Conservation (phyloP, 2,113 vertebrate genomes). For the Pseudorhombus dupliciocellatus region DNA sequence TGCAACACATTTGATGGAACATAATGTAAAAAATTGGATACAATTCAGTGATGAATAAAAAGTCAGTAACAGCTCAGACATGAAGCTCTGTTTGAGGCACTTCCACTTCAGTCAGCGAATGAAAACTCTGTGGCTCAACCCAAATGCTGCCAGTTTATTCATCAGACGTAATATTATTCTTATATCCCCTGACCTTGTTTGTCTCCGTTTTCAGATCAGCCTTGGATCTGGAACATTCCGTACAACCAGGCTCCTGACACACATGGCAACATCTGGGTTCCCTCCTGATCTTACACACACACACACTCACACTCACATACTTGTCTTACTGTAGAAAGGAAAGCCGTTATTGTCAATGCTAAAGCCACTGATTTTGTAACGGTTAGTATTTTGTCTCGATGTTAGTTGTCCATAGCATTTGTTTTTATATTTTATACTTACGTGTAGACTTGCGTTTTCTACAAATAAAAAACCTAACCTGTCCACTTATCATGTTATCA, state of each 20-base stretch:
- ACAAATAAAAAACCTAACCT: constrained; percentile 29
- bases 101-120: not conserved
- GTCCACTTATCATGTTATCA: not conserved
- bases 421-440: constrained; percentile 49
- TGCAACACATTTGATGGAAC: not conserved
- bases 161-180: not conserved
- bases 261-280: constrained; percentile 96
- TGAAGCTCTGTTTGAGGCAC: not conserved
- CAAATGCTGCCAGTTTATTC: not conserved
- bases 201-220: constrained; percentile 84
- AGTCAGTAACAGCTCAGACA: not conserved
- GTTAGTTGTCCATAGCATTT: constrained; percentile 34
- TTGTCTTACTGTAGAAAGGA: constrained; percentile 10
- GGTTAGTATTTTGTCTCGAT: constrained; percentile 10
- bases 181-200: not conserved
- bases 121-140: not conserved
- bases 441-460: constrained; percentile 32
- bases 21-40: not conserved
- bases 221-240: constrained; percentile 98
- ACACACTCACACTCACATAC: not conserved
- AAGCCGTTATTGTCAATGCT: too few species aligned
- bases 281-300: constrained; percentile 79
- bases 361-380: constrained; percentile 15
- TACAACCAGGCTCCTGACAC: constrained; percentile 90
- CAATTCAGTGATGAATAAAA: not conserved